Conservation (phyloP, 92 coral and sea anemone genomes). For the Parazoanthus swiftii region DNA sequence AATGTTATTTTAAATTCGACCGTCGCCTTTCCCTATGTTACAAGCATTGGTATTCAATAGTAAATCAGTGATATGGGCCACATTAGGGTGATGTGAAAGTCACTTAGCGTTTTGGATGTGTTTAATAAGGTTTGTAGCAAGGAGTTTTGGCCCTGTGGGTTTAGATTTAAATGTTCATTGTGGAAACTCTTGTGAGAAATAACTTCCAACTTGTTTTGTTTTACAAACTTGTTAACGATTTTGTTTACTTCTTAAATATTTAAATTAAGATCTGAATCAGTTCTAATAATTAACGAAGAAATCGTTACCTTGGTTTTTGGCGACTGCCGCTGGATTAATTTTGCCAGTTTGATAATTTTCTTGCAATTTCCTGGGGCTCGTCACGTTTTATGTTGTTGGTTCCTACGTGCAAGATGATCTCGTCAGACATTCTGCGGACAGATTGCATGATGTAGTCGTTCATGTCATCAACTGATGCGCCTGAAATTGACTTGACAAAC, state of each 20-base stretch:
- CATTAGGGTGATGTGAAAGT: too few species aligned
- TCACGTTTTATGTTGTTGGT: too few species aligned
- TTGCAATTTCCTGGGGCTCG: conserved; percentile 34
- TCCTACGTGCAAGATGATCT: too few species aligned
- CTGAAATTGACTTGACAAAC: too few species aligned
- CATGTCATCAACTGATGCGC: too few species aligned
- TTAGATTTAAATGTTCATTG: conserved; percentile 24
- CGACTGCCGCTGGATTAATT: too few species aligned
- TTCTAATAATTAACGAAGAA: conserved; percentile 39
- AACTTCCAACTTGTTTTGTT: conserved; percentile 16
- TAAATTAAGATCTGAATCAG: conserved; percentile 27
- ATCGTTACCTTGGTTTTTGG: background rate
- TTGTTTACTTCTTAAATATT: conserved; percentile 41
- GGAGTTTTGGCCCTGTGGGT: conserved; percentile 6
- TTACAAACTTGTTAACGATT: conserved; percentile 36
- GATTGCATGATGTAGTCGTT: too few species aligned
- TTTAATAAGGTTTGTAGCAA: too few species aligned
- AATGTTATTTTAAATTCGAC: background rate
- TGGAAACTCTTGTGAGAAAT: conserved; percentile 25
- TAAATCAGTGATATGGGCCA: background rate
- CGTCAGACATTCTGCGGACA: too few species aligned
- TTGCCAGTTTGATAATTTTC: background rate
- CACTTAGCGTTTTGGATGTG: too few species aligned
- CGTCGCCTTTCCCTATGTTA: background rate
- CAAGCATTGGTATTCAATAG: background rate